phyloP scores from a whole-genome alignment of 2,113 vertebrate genomes.

The Oryzias javanicus region DNA sequence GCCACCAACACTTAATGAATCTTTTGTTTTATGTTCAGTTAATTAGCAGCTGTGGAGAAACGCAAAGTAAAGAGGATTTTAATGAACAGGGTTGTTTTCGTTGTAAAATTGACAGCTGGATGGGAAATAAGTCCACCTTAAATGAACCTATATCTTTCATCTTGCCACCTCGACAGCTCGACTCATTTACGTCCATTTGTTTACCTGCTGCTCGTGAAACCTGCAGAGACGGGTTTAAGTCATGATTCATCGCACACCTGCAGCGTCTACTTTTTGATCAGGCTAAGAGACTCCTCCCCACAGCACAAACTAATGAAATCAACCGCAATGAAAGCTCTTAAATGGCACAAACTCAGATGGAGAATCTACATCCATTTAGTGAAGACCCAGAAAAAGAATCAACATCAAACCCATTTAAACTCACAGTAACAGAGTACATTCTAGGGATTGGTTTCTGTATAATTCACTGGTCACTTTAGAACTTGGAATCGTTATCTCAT shows the following conservation, averaged over 20 bases:
- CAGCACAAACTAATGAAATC: constrained; percentile 12
- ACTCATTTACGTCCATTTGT: constrained; percentile 26
- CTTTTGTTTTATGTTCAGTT: too few species aligned
- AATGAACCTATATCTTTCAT: not conserved
- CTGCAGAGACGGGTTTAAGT: constrained; percentile 1
- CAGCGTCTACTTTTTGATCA: not conserved
- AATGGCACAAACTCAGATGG: not conserved
- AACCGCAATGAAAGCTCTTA: constrained; percentile 12
- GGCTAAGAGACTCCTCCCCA: not conserved
- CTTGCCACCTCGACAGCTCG: not conserved
- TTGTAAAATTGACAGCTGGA: too few species aligned
- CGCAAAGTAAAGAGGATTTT: too few species aligned
- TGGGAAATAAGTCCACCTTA: too few species aligned
- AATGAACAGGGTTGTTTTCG: too few species aligned
- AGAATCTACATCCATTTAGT: not conserved
- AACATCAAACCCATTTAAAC: not conserved
- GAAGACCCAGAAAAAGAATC: not conserved
- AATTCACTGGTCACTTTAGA: too few species aligned
- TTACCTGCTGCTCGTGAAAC: not conserved
- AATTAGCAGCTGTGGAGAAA: too few species aligned
- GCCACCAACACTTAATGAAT: too few species aligned
- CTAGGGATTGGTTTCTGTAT: not conserved
- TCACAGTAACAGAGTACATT: not conserved
- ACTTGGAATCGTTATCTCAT: too few species aligned
- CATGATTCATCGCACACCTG: constrained; percentile 14